Evolutionary conservation across 2,888 invertebrate genomes (phyloP).

Genomic region (Kuschelorhynchus macadamiae): DNA sequence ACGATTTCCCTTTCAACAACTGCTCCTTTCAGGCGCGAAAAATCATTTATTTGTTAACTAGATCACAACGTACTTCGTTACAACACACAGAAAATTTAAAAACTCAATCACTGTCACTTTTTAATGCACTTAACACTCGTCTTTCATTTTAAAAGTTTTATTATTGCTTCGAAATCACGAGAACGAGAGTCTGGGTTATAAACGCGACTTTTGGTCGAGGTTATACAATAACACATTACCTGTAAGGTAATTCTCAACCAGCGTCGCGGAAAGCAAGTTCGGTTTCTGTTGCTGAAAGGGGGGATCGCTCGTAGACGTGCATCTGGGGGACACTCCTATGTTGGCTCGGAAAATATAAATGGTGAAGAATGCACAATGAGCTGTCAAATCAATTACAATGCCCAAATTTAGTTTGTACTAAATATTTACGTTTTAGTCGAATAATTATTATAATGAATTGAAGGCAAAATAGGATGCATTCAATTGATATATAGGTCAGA

Average conservation of each 20-base stretch:
- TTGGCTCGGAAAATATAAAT: conserved; percentile 30
- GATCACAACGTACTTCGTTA: conserved; percentile 4
- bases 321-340: conserved; percentile 38
- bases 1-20: conserved; percentile 34
- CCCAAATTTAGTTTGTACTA: conserved; percentile 14
- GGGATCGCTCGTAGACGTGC: conserved; percentile 16
- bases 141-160: conserved; percentile 9
- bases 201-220: conserved; percentile 44
- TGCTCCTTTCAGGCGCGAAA: conserved; percentile 15
- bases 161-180: conserved; percentile 26
- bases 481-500: too few species aligned
- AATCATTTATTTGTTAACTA: conserved; percentile 3
- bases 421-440: too few species aligned
- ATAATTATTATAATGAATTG: too few species aligned
- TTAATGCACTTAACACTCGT: not conserved
- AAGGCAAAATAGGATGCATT: too few species aligned
- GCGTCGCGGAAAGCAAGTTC: conserved; percentile 54
- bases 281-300: conserved; percentile 32
- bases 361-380: conserved; percentile 20
- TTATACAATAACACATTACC: conserved; percentile 50
- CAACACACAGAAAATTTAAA: not conserved
- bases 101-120: not conserved
- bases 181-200: conserved; percentile 14
- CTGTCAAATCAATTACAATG: conserved; percentile 6
- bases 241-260: conserved; percentile 57